phyloP scores from a whole-genome alignment of 2,113 vertebrate genomes.

The Pogonocichla stellata region DNA sequence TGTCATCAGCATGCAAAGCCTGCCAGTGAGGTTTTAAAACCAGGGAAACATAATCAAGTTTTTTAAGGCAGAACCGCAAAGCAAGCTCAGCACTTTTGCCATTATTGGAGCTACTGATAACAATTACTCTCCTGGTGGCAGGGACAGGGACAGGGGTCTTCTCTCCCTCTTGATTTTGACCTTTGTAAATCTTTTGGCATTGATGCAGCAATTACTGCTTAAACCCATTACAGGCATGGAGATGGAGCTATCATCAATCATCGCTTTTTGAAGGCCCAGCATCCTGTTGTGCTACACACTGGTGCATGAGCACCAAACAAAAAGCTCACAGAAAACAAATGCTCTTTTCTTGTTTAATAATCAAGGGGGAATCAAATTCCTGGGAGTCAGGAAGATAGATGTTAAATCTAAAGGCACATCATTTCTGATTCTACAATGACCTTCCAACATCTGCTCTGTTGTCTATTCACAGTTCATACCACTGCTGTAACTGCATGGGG shows the following conservation, averaged over 20 bases:
- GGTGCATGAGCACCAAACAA: neutral
- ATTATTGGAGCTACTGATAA: neutral
- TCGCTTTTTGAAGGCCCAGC: neutral
- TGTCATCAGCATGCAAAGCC: neutral
- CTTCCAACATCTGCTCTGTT: neutral
- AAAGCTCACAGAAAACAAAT: neutral
- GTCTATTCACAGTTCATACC: neutral
- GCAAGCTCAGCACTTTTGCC: conserved; percentile 1
- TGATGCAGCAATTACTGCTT: neutral
- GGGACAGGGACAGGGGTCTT: neutral
- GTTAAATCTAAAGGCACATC: neutral
- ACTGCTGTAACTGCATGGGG: neutral
- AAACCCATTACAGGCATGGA: neutral
- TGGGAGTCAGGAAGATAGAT: neutral
- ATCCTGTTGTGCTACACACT: neutral
- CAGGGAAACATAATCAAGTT: conserved; percentile 29
- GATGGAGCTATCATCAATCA: conserved; percentile 33
- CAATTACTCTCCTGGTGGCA: neutral
- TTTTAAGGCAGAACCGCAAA: neutral
- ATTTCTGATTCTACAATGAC: neutral
- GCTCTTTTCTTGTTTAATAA: neutral
- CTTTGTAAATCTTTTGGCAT: conserved; percentile 17
- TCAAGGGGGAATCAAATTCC: neutral
- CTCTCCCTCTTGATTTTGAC: conserved; percentile 26
- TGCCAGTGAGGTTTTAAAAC: neutral